Percentiles rank a stretch among this genome's conserved stretches.
phyloP scores from a whole-genome alignment of 1,140 invertebrate genomes.

The Aporrectodea caliginosa region DNA sequence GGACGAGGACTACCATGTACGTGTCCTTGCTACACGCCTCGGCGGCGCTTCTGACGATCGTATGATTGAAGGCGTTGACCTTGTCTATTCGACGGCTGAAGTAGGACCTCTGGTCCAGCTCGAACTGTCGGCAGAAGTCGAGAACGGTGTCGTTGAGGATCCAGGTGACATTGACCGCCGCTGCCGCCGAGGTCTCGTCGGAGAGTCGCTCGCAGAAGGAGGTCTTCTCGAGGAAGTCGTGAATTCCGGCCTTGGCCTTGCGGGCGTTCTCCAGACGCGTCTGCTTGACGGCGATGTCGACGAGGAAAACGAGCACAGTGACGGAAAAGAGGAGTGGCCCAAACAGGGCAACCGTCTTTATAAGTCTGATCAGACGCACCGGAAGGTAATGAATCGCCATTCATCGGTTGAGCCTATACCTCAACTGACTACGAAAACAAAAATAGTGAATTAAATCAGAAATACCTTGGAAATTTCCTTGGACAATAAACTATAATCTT shows the following conservation, averaged over 20 bases:
- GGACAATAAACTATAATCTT: too few relatives aligned
- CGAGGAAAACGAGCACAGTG: background rate
- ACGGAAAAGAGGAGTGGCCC: background rate
- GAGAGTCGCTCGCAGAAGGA: background rate
- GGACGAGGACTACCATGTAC: conserved; percentile 16
- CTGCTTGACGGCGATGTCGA: background rate
- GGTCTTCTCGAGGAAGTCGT: background rate
- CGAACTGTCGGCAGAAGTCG: conserved; percentile 1
- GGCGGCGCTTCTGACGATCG: background rate
- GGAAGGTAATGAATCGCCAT: too few relatives aligned
- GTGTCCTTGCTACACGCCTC: conserved; percentile 7
- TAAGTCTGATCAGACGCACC: background rate
- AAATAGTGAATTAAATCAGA: too few relatives aligned
- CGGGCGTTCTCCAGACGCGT: background rate
- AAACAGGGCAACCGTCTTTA: background rate
- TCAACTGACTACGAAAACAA: too few relatives aligned
- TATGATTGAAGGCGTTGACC: conserved; percentile 15
- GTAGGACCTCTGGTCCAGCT: background rate
- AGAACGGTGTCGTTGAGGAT: background rate
- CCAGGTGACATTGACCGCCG: background rate
- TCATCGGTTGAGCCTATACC: too few relatives aligned
- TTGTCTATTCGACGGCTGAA: conserved; percentile 2
- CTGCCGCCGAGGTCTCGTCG: background rate
- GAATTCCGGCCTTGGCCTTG: background rate
- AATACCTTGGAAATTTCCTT: too few relatives aligned